Conservation (phyloP, 1,140 invertebrate species). For the Drosophila aff. region DNA sequence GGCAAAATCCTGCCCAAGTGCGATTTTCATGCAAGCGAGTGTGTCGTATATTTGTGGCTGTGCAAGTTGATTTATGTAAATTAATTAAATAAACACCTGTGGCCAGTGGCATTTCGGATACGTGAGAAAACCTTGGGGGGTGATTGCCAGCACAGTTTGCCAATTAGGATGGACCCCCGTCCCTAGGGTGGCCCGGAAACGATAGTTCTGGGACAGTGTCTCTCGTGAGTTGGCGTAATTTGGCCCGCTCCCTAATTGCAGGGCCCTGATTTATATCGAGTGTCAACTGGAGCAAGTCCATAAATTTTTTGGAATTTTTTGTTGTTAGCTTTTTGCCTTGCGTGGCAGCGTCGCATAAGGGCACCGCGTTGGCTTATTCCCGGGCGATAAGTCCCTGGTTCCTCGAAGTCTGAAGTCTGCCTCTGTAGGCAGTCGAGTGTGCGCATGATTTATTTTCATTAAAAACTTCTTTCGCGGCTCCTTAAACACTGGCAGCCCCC, state of each 20-base stretch:
- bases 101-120: conserved; percentile 27
- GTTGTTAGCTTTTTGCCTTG: conserved; percentile 20
- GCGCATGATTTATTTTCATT: conserved; percentile 78
- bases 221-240: conserved; percentile 51
- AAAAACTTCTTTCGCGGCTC: conserved; percentile 65
- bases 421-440: conserved; percentile 56
- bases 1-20: conserved; percentile 6
- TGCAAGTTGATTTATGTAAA: conserved; percentile 47
- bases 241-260: conserved; percentile 44
- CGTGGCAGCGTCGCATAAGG: conserved; percentile 48
- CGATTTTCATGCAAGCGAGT: neutral
- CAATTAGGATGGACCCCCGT: conserved; percentile 2
- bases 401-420: conserved; percentile 14
- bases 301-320: conserved; percentile 53
- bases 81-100: conserved; percentile 64
- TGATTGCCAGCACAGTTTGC: conserved; percentile 4
- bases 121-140: conserved; percentile 5
- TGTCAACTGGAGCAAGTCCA: conserved; percentile 59
- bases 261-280: conserved; percentile 50
- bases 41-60: neutral
- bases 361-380: conserved; percentile 29
- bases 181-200: neutral
- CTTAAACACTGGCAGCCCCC: conserved; percentile 52
- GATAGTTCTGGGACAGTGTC: conserved; percentile 33
- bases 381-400: conserved; percentile 40